Conservation (phyloP, 2,888 invertebrate genomes). For the Invenusta paracnida region DNA sequence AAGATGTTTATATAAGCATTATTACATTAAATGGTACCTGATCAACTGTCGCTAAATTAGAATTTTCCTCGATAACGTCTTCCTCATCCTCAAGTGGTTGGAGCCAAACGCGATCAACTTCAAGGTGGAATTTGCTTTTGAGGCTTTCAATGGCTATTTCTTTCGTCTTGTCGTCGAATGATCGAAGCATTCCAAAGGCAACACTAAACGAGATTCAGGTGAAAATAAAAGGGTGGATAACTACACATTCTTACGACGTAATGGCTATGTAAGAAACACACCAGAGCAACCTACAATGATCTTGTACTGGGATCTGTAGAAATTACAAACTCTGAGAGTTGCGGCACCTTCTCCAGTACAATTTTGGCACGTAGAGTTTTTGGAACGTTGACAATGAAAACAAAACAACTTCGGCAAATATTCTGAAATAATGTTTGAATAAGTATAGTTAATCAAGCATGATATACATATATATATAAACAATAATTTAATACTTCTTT, state of each 20-base stretch:
- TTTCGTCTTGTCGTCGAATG: background rate
- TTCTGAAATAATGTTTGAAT: background rate
- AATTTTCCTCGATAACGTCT: no score
- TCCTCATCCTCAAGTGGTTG: background rate
- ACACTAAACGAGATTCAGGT: no score
- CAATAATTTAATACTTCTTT: no score
- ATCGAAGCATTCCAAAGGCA: background rate
- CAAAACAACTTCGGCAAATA: background rate
- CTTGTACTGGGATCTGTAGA: background rate
- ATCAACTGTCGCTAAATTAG: no score
- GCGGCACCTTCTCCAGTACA: background rate
- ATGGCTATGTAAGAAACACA: no score
- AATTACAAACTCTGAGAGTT: background rate
- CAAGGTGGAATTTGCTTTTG: background rate
- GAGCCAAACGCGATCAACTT: background rate
- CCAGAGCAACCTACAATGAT: background rate
- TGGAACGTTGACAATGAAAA: background rate
- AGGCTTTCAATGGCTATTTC: background rate
- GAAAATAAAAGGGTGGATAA: no score
- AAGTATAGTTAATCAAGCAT: no score
- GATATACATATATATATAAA: no score
- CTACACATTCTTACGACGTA: no score
- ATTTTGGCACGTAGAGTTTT: background rate
- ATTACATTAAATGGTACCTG: no score
- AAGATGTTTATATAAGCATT: no score